phyloP scores from a whole-genome alignment of 1,140 invertebrate genomes.

The Steinernema khuongi region DNA sequence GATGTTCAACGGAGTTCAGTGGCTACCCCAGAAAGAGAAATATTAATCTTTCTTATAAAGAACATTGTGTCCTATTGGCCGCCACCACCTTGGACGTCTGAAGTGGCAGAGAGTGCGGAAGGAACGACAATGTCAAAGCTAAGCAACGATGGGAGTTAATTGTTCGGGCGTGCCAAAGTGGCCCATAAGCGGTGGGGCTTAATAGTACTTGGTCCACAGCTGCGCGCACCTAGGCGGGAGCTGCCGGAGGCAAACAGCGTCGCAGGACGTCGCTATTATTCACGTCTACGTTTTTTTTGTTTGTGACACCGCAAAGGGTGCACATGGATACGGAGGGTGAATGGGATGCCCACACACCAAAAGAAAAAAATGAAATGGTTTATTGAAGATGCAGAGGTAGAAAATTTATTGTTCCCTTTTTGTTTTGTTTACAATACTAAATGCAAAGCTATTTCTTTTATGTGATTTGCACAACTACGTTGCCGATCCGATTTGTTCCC shows the following conservation, averaged over 20 bases:
- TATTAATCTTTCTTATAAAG: background rate
- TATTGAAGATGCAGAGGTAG: no score
- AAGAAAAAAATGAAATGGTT: no score
- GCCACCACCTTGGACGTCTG: background rate
- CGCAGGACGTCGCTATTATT: no score
- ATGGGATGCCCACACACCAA: no score
- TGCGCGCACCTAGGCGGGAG: background rate
- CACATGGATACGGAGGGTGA: no score
- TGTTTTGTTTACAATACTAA: no score
- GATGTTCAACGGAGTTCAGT: background rate
- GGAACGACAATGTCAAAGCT: background rate
- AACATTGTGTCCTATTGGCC: background rate
- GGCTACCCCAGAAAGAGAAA: background rate
- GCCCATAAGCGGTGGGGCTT: background rate
- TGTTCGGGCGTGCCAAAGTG: slow-evolving; percentile 8
- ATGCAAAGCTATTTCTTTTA: no score
- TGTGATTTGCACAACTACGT: no score
- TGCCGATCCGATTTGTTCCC: no score
- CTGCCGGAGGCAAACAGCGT: background rate
- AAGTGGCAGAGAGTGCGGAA: background rate
- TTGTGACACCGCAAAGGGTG: background rate
- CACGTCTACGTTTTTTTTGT: no score
- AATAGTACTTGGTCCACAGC: background rate
- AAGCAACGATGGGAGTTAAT: background rate
- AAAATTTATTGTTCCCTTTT: no score